phyloP scores from a whole-genome alignment of 2,797 vertebrate species.

The Ctenopoma multispine region DNA sequence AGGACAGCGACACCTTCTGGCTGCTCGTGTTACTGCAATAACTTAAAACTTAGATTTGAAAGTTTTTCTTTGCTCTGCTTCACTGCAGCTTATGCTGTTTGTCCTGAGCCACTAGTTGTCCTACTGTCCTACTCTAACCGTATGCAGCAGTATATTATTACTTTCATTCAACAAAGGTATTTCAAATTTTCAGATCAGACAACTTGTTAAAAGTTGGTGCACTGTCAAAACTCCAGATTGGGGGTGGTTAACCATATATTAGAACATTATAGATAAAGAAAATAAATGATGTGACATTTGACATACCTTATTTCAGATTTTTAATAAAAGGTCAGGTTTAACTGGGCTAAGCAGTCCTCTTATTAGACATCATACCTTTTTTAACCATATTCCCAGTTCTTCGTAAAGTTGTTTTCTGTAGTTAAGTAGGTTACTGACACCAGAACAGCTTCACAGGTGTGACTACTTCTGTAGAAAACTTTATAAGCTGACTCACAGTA shows the following conservation, averaged over 20 bases:
- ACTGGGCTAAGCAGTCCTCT: no score
- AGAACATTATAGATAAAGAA: no score
- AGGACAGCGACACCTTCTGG: slow-evolving; percentile 54
- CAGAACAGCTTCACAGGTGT: neutral
- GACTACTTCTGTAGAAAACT: neutral
- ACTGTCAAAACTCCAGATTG: no score
- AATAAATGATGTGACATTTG: no score
- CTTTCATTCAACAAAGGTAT: neutral
- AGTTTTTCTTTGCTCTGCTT: neutral
- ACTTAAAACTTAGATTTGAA: neutral
- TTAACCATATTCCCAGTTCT: neutral
- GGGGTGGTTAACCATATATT: no score
- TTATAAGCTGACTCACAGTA: slow-evolving; percentile 6
- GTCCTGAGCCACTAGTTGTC: neutral
- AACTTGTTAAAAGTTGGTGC: no score
- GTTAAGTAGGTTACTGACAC: neutral
- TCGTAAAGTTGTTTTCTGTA: neutral
- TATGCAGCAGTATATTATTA: neutral
- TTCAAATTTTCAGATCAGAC: no score
- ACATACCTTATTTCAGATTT: no score
- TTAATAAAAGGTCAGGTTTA: no score
- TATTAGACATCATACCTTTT: no score
- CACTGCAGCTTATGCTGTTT: neutral
- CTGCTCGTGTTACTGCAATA: slow-evolving; percentile 18
- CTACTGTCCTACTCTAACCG: no score